Conservation (phyloP, 1,140 invertebrate genomes). For the Pachypsylla venusta region DNA sequence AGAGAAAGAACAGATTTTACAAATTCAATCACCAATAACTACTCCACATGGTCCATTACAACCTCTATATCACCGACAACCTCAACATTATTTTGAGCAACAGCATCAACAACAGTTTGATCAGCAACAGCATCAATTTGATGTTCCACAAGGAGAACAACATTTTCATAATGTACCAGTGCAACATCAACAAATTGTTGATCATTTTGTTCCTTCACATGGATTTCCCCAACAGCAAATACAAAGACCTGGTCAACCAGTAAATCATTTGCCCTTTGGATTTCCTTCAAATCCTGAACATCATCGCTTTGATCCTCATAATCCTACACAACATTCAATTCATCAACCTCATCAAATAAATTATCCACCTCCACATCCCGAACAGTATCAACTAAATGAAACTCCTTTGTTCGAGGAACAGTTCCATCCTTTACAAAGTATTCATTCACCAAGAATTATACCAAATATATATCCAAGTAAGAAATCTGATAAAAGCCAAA, state of each 20-base stretch:
- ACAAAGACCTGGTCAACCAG: not conserved
- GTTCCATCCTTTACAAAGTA: not conserved
- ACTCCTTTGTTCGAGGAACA: not conserved
- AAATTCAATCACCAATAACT: conserved; percentile 1
- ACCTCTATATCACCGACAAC: not conserved
- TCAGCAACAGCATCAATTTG: not conserved
- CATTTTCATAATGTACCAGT: not conserved
- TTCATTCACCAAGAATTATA: not conserved
- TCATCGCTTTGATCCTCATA: not conserved
- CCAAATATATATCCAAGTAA: not conserved
- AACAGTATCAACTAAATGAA: not conserved
- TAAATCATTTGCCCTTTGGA: not conserved
- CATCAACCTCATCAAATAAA: not conserved
- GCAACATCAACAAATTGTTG: not conserved
- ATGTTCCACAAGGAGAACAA: not conserved
- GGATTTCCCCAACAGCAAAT: not conserved
- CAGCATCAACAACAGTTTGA: not conserved
- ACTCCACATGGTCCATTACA: not conserved
- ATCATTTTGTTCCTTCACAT: not conserved
- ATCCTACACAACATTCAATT: not conserved
- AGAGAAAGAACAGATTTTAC: not conserved
- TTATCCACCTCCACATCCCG: not conserved
- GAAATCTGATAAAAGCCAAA: not conserved
- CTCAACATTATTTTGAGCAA: not conserved
- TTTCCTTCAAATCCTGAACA: not conserved